Evolutionary conservation across 1,140 invertebrate genomes (phyloP), one percentile per base, ranked within the genome.

Genomic region (Monochamus saltuarius): DNA sequence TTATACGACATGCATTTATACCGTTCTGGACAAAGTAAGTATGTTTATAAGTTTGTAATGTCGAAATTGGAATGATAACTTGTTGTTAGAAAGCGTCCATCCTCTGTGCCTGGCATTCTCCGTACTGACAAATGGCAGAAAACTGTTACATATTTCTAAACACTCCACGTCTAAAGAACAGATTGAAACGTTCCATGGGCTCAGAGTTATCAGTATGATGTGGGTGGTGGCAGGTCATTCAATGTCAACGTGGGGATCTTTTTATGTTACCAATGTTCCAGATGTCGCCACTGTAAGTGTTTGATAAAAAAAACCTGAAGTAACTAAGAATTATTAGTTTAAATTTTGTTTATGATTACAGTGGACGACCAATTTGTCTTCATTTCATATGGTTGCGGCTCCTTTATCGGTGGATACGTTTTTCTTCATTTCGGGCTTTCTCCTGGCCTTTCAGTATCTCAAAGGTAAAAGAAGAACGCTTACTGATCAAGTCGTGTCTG

Each of bases 201-300:
- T 76, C 0, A 66, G 70, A 54, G 69, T 70, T 42, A 55, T 76
- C 1, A 74, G 72, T 52, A 75, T 73, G 52, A 43, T 70, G 36
- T 76, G 74, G 74, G 66, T 76, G 35, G 46, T 76, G 17, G 56
- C 69, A 7, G 73, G 65, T n/a, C 74, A 76, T 56, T n/a, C n/a
- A n/a, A n/a, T n/a, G n/a, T n/a, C n/a, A n/a, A n/a, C n/a, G n/a
- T n/a, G n/a, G n/a, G n/a, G n/a, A n/a, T n/a, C n/a, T n/a, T n/a
- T n/a, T n/a, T n/a, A n/a, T n/a, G n/a, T n/a, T n/a, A n/a, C n/a
- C n/a, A n/a, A n/a, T n/a, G n/a, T n/a, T n/a, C n/a, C n/a, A n/a
- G n/a, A n/a, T n/a, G n/a, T n/a, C n/a, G n/a, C 34, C 35, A 35
- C 4, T 14, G 7, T 13, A 3, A 34, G n/a, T n/a, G n/a, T n/a